Conservation (phyloP, 2,113 vertebrate genomes). For the Alethe diademata region DNA sequence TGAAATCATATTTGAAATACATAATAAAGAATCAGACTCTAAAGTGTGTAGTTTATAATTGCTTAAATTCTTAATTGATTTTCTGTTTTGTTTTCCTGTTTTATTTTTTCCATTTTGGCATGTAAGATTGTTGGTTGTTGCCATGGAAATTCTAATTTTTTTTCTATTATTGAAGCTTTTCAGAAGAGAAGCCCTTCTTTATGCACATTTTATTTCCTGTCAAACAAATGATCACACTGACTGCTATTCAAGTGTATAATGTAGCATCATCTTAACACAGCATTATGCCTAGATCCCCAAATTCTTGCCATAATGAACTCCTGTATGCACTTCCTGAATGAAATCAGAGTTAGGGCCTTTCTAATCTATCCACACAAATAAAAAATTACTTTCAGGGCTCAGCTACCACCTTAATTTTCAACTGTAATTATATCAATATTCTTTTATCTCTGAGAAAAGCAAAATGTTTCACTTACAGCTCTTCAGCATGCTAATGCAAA, state of each 20-base stretch:
- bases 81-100: constrained; percentile 63
- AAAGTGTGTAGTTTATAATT: background rate
- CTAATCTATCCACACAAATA: background rate
- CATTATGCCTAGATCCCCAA: background rate
- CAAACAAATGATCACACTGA: background rate
- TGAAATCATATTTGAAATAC: background rate
- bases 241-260: background rate
- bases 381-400: background rate
- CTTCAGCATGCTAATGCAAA: background rate
- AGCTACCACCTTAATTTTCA: background rate
- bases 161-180: constrained; percentile 69
- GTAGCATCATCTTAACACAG: background rate
- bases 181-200: constrained; percentile 63
- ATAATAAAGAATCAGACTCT: background rate
- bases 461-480: background rate
- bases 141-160: constrained; percentile 75
- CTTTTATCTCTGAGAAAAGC: background rate
- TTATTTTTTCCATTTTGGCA: constrained; percentile 54
- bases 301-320: background rate
- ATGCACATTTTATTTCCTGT: constrained; percentile 38
- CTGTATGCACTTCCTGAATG: background rate
- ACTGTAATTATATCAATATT: background rate
- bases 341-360: background rate
- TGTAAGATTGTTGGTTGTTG: constrained; percentile 69
- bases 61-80: constrained; percentile 41